phyloP scores from a whole-genome alignment of 2,888 invertebrate genomes.

The Nymphalis polychloros region DNA sequence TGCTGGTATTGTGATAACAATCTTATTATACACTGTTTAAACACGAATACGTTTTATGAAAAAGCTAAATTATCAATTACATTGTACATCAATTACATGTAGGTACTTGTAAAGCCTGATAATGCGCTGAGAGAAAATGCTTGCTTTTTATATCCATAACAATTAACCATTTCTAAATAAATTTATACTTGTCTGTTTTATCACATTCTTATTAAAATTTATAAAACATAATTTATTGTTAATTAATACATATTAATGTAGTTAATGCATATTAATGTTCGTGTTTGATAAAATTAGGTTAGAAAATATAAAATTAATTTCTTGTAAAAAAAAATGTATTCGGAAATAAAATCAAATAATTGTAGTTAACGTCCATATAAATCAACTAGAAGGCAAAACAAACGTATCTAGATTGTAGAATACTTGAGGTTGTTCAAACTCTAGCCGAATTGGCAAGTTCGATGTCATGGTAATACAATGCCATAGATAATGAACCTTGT shows the following conservation, averaged over 20 bases:
- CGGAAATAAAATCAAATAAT: background rate
- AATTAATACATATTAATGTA: too few species aligned
- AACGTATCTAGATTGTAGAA: constrained; percentile 6
- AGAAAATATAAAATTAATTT: background rate
- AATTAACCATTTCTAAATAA: too few species aligned
- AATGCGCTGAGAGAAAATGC: too few species aligned
- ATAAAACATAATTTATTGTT: too few species aligned
- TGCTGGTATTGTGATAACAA: constrained; percentile 25
- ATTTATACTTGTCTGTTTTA: too few species aligned
- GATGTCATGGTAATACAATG: constrained; percentile 42
- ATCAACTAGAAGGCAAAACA: constrained; percentile 9
- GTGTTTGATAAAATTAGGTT: background rate
- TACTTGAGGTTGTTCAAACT: constrained; percentile 28
- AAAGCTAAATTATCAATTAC: background rate
- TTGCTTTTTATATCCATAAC: too few species aligned
- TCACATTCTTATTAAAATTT: too few species aligned
- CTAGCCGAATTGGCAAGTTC: constrained; percentile 40
- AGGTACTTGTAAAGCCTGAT: too few species aligned
- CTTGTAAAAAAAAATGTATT: background rate
- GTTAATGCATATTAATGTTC: too few species aligned
- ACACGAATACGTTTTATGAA: background rate
- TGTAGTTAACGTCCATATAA: background rate
- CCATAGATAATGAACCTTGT: constrained; percentile 40
- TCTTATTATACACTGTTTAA: constrained; percentile 4
- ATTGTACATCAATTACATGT: too few species aligned